A percentile compares a stretch with the other conserved stretches of the same genome.
These are phyloP conservation scores for Anableps anableps DNA, from an alignment of 2,797 vertebrate genomes.

Conservation along the genomic window DNA sequence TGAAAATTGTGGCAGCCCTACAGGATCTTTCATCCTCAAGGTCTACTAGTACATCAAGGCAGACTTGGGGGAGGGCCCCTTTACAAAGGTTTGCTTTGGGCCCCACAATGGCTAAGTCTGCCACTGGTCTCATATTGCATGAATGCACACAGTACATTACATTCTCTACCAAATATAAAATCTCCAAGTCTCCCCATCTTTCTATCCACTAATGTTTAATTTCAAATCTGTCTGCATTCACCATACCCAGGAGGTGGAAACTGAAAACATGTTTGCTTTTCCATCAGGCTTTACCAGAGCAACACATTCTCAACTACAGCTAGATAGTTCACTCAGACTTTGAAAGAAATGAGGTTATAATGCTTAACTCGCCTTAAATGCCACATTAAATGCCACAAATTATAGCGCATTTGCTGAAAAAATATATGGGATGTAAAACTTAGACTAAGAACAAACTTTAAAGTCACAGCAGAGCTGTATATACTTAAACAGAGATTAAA, in stretches of 20 bases:
- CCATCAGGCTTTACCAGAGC: background rate
- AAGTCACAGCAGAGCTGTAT: background rate
- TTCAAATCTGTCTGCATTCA: background rate
- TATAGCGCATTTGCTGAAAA: constrained; percentile 38
- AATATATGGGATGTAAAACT: constrained; percentile 17
- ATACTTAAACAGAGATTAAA: constrained; percentile 6
- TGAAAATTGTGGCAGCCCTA: no score
- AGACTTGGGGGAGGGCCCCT: no score
- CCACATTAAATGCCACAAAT: constrained; percentile 12
- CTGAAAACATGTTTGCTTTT: background rate
- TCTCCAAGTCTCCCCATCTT: background rate
- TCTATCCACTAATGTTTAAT: background rate
- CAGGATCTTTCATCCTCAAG: no score
- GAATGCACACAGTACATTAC: background rate
- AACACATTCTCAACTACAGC: background rate
- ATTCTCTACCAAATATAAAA: background rate
- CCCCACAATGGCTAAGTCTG: no score
- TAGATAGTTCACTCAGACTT: background rate
- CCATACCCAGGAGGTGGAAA: background rate
- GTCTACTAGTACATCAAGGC: no score
- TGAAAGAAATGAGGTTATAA: background rate
- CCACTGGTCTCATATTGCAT: no score
- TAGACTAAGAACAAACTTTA: constrained; percentile 25
- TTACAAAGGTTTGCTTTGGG: no score
- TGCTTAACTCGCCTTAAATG: background rate